Base-by-base conservation (phyloP, 2,888 invertebrate genomes). In the Himalopsyche anomala region DNA sequence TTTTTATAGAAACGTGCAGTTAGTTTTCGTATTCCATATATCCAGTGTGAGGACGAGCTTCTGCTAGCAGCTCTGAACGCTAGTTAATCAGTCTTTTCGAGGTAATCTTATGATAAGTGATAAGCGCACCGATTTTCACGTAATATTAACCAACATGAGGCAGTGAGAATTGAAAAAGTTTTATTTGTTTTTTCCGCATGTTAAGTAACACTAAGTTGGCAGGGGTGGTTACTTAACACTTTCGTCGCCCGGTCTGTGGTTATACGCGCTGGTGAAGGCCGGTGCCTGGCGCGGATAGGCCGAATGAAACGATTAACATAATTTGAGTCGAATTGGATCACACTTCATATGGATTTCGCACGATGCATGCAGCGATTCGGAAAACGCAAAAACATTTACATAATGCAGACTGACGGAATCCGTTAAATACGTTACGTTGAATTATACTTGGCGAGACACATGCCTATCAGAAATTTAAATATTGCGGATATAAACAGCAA, bases 231-330 rank as follows among this genome's bases (percentile, higher is more conserved):
- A 38, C 36, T 74, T 74, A 74, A 74, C 74, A 36, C 74, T 74
- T 74, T 74, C 12, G 36, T 36, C 74, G 74, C 74, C 19, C 38
- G 28, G 74, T 4, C 28, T 74, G 74, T 74, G 36, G 74, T 15
- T 74, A 36, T 74, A 74, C 28, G 74, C 15, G 74, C 12, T 4
- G 38, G 74, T 36, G 74, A 36, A 74, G 74, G 38, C 36, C 74
- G 74, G 74, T 74, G 36, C 74, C 74, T 36, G 74, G 74, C 74
- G 74, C 74, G 74, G 38, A 74, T 74, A 74, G 74, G 74, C 12
- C 74, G 74, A 74, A 74, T 74, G 74, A 74, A 74, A 12, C 74
- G 74, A 74, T 74, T 74, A 74, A 74, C 74, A 74, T 74, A 74
- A 74, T 74, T 74, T 38, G 38, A 74, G 28, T 38, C 28, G 74